These are phyloP conservation scores for Nicator chloris DNA, from an alignment of 2,113 vertebrate genomes.

Conservation along the genomic window DNA sequence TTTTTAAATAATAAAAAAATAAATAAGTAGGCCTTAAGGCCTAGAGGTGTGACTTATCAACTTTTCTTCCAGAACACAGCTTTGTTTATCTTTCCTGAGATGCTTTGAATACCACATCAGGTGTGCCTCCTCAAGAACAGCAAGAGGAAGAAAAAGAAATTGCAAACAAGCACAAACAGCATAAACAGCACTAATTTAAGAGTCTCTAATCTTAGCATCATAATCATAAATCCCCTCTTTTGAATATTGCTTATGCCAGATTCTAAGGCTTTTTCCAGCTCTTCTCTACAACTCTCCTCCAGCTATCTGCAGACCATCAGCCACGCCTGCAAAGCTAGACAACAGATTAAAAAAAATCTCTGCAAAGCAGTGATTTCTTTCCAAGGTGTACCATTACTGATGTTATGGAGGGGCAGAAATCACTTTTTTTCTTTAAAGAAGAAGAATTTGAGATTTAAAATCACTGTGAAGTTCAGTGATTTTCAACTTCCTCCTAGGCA, in stretches of 20 bases:
- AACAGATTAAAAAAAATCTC: background rate
- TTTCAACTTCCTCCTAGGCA: background rate
- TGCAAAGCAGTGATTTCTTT: background rate
- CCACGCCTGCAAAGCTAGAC: background rate
- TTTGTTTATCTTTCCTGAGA: background rate
- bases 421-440: background rate
- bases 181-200: background rate
- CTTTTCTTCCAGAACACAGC: background rate
- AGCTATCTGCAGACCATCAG: background rate
- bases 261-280: background rate
- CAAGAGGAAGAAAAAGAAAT: background rate
- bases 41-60: background rate
- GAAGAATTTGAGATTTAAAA: background rate
- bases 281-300: background rate
- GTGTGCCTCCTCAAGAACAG: background rate
- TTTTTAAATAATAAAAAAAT: background rate
- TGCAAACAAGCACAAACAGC: background rate
- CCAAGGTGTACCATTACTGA: background rate
- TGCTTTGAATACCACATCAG: background rate
- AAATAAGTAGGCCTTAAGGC: background rate
- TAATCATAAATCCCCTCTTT: background rate
- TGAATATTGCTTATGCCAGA: background rate
- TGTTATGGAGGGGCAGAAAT: fast-evolving
- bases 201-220: background rate
- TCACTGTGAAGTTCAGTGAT: background rate